Evolutionary conservation across 2,113 vertebrate genomes (phyloP).

Genomic region (Rhabdomys dilectus): DNA sequence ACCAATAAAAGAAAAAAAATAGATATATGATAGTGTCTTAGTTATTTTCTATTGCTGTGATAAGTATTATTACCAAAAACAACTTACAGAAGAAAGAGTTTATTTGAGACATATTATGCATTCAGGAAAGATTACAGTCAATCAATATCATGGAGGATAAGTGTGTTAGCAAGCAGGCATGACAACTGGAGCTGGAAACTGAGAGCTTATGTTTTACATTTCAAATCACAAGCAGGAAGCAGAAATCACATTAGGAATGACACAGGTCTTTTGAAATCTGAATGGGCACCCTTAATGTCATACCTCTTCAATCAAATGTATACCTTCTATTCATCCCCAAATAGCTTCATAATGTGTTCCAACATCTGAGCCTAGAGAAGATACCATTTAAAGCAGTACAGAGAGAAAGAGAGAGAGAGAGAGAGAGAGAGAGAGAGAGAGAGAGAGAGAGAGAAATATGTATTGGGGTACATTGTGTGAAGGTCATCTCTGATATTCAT

Average conservation of each 20-base stretch:
- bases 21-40: background rate
- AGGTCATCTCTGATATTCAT: too few species aligned
- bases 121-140: background rate
- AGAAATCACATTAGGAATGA: background rate
- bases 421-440: too few species aligned
- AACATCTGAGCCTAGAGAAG: background rate
- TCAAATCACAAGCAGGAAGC: background rate
- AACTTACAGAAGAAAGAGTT: background rate
- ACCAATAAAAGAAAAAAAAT: background rate
- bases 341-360: background rate
- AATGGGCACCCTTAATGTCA: accelerated
- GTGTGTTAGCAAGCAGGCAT: background rate
- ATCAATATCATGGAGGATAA: background rate
- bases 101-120: background rate
- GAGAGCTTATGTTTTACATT: background rate
- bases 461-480: too few species aligned
- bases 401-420: background rate
- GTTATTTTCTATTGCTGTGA: background rate
- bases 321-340: background rate
- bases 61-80: background rate
- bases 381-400: background rate
- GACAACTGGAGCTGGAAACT: background rate
- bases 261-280: background rate
- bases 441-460: too few species aligned
- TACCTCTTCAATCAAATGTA: background rate